Evolutionary conservation across 2,113 vertebrate genomes (phyloP).

Genomic region (Erythrolamprus reginae): DNA sequence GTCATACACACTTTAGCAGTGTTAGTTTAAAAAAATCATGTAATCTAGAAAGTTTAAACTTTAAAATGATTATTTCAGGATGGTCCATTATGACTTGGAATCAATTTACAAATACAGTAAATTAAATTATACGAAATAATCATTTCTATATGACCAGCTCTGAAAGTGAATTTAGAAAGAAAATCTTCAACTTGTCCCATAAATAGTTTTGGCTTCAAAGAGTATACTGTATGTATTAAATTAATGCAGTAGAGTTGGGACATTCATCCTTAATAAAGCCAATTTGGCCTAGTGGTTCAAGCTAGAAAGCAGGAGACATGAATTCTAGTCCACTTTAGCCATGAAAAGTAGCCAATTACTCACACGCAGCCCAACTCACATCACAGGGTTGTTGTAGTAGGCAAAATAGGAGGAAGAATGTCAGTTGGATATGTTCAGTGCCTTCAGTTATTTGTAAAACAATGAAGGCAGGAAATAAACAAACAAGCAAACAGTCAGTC

Average conservation of each 20-base stretch:
- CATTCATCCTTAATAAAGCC: background rate
- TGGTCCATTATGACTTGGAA: background rate
- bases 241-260: background rate
- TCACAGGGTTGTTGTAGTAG: background rate
- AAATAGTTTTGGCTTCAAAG: background rate
- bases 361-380: background rate
- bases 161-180: background rate
- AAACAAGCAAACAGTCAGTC: too few species aligned
- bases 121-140: background rate
- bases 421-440: background rate
- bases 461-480: background rate
- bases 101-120: background rate
- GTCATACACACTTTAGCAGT: background rate
- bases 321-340: background rate
- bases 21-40: background rate
- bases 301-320: background rate
- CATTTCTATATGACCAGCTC: background rate
- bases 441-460: background rate
- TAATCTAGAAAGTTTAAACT: background rate
- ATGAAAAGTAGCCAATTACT: background rate
- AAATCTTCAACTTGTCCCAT: background rate
- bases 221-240: background rate
- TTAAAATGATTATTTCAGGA: background rate
- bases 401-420: background rate
- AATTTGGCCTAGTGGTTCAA: background rate